Conservation (phyloP, 2,888 invertebrate genomes). For the Pandemis cinnamomeana region DNA sequence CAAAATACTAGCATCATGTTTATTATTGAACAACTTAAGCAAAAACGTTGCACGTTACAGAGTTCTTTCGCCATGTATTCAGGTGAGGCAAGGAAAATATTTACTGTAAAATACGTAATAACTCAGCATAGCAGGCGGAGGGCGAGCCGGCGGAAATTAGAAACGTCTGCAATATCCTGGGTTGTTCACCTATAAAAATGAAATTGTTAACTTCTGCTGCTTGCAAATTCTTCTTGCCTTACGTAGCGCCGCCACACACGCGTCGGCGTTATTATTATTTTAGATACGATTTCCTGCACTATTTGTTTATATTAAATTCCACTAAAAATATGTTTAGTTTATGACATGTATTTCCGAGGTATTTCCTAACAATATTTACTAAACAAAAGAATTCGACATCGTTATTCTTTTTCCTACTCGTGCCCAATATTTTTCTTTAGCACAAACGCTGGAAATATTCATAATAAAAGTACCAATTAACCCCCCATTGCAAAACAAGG, state of each 20-base stretch:
- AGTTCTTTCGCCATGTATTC: conserved; percentile 18
- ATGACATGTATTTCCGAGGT: too few species aligned
- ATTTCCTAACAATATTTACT: too few species aligned
- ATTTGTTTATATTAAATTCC: neutral
- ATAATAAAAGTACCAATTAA: too few species aligned
- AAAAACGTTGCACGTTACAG: conserved; percentile 11
- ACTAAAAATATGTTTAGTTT: too few species aligned
- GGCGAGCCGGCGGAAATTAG: conserved; percentile 65
- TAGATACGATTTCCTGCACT: conserved; percentile 8
- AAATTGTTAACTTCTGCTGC: conserved; percentile 57
- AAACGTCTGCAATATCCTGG: conserved; percentile 67
- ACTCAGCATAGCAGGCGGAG: conserved; percentile 50
- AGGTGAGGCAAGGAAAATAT: conserved; percentile 53
- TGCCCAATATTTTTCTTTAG: too few species aligned
- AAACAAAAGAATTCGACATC: too few species aligned
- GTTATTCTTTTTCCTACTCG: too few species aligned
- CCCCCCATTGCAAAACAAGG: too few species aligned
- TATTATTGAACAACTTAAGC: conserved; percentile 1
- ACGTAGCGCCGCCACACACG: conserved; percentile 11
- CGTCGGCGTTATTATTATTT: conserved; percentile 33
- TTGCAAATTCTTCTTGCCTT: conserved; percentile 37
- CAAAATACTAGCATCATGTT: conserved; percentile 1
- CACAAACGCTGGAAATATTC: too few species aligned
- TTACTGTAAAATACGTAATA: conserved; percentile 63
- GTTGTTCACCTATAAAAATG: conserved; percentile 62